Evolutionary conservation across 2,113 vertebrate genomes (phyloP).

Genomic region (Oncorhynchus masou): DNA sequence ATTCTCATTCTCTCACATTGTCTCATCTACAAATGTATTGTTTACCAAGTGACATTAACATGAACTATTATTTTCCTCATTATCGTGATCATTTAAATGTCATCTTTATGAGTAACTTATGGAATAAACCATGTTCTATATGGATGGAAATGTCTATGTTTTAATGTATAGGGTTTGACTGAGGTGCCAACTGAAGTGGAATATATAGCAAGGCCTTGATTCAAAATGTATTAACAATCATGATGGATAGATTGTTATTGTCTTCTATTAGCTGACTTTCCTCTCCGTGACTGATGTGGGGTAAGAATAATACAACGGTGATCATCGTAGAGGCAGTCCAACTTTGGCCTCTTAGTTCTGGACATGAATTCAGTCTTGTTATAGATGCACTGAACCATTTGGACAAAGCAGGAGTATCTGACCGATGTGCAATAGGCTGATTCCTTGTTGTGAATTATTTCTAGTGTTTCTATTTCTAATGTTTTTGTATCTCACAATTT

Average conservation of each 20-base stretch:
- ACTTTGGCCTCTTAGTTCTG: conserved; percentile 7
- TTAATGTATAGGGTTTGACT: conserved; percentile 32
- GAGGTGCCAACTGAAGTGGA: conserved; percentile 25
- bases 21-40: neutral
- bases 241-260: neutral
- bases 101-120: conserved; percentile 25
- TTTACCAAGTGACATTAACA: conserved; percentile 26
- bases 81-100: neutral
- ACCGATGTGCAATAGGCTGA: conserved; percentile 25
- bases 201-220: neutral
- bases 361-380: neutral
- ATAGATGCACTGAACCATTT: conserved; percentile 38
- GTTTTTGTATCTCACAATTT: conserved; percentile 27
- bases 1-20: conserved; percentile 42
- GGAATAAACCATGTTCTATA: neutral
- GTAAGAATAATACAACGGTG: neutral
- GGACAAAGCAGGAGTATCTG: conserved; percentile 30
- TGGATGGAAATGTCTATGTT: no score
- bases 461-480: neutral
- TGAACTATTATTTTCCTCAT: no score
- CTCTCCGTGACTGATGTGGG: neutral
- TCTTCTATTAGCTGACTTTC: neutral
- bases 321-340: neutral
- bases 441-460: neutral
- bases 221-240: conserved; percentile 7